Evolutionary conservation across 1,140 invertebrate genomes (phyloP).

Genomic region (Drosophila oshimai): DNA sequence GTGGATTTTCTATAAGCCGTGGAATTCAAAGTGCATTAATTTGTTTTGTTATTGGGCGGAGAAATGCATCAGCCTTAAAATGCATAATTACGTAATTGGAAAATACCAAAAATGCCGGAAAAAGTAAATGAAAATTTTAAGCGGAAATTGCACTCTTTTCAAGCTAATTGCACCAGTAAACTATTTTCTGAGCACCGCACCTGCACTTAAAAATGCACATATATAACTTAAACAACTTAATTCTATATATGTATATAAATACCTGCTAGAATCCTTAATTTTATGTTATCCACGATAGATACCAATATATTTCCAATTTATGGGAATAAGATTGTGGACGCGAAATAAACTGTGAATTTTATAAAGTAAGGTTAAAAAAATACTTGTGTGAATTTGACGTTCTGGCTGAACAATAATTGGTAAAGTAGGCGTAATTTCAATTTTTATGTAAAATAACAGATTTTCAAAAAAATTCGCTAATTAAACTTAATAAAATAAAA

Average conservation of each 20-base stretch:
- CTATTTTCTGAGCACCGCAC: neutral
- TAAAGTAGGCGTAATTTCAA: too few relatives aligned
- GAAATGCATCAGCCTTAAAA: neutral
- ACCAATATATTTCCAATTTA: too few relatives aligned
- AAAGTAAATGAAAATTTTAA: slow-evolving; percentile 13
- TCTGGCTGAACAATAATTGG: too few relatives aligned
- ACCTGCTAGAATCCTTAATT: neutral
- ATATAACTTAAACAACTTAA: neutral
- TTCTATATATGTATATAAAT: neutral
- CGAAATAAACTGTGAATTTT: too few relatives aligned
- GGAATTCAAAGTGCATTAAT: slow-evolving; percentile 2
- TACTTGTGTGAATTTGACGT: too few relatives aligned
- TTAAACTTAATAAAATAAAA: too few relatives aligned
- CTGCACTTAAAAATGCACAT: slow-evolving; percentile 9
- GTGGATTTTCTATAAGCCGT: slow-evolving; percentile 4
- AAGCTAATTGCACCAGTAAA: slow-evolving; percentile 1
- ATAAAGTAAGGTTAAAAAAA: too few relatives aligned
- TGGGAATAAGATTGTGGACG: too few relatives aligned
- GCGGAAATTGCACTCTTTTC: neutral
- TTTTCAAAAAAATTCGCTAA: too few relatives aligned
- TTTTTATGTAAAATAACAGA: too few relatives aligned
- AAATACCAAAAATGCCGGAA: slow-evolving; percentile 5
- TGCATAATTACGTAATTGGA: slow-evolving; percentile 18
- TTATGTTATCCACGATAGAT: too few relatives aligned
- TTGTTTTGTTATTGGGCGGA: neutral